phyloP scores from a whole-genome alignment of 2,113 vertebrate genomes.

The Peromyscus leucopus region DNA sequence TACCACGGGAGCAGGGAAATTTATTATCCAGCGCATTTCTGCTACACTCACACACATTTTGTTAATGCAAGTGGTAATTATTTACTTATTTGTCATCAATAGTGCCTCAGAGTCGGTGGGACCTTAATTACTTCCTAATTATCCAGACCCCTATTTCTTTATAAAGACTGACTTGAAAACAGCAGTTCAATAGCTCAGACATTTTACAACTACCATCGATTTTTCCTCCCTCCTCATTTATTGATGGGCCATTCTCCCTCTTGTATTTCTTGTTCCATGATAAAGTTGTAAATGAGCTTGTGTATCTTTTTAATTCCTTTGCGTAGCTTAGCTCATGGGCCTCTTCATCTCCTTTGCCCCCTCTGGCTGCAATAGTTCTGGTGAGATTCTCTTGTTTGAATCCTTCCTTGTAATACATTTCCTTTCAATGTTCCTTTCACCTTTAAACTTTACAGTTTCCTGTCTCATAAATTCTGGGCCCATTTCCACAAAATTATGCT shows the following conservation, averaged over 20 bases:
- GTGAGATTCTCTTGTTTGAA: neutral
- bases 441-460: neutral
- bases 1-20: slow-evolving; percentile 24
- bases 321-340: slow-evolving; percentile 18
- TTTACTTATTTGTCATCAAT: slow-evolving; percentile 80
- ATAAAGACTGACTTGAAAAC: slow-evolving; percentile 83
- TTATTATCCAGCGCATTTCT: slow-evolving; percentile 55
- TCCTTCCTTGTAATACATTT: slow-evolving; percentile 31
- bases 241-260: slow-evolving; percentile 87
- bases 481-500: slow-evolving; percentile 49
- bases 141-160: slow-evolving; percentile 81
- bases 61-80: slow-evolving; percentile 79
- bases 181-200: slow-evolving; percentile 85
- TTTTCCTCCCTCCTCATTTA: slow-evolving; percentile 88
- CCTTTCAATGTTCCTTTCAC: neutral
- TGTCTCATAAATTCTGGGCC: neutral
- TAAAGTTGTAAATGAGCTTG: slow-evolving; percentile 87
- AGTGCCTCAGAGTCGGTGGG: slow-evolving; percentile 73
- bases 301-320: slow-evolving; percentile 85
- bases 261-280: slow-evolving; percentile 87
- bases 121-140: slow-evolving; percentile 87
- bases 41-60: slow-evolving; percentile 57
- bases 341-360: slow-evolving; percentile 13
- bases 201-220: slow-evolving; percentile 88
- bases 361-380: neutral